Percentiles rank a stretch among this genome's conserved stretches.
Conservation (phyloP, 30 jellyfish, hydroid and myxozoan species). For the Rhopilema esculentum region DNA sequence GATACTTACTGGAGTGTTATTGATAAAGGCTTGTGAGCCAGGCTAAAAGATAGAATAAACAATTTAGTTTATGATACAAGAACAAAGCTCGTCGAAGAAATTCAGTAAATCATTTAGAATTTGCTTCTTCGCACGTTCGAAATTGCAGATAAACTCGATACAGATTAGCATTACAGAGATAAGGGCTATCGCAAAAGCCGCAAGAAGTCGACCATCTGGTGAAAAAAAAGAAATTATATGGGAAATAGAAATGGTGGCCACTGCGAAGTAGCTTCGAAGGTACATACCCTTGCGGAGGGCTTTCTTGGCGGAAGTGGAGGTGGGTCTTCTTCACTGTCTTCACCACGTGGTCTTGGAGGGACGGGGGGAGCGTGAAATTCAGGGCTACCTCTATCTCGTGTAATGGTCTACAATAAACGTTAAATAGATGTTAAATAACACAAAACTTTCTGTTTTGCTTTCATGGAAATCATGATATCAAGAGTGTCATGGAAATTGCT, state of each 20-base stretch:
- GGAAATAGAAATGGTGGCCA: neutral
- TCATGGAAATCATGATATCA: too few species aligned
- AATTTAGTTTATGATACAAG: neutral
- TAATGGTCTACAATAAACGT: conserved; percentile 19
- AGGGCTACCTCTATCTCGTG: conserved; percentile 52
- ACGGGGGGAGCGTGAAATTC: conserved; percentile 85
- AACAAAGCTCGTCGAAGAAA: neutral
- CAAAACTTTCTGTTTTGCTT: too few species aligned
- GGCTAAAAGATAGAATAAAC: conserved; percentile 33
- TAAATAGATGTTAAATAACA: too few species aligned
- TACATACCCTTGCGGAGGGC: conserved; percentile 75
- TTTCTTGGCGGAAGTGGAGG: conserved; percentile 87
- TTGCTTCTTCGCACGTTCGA: too few species aligned
- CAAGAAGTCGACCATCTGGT: too few species aligned
- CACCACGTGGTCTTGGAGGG: conserved; percentile 86
- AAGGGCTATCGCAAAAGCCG: too few species aligned
- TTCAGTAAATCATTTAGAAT: too few species aligned
- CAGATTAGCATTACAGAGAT: too few species aligned
- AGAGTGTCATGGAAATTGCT: too few species aligned
- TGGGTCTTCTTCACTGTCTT: conserved; percentile 66
- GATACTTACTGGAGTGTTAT: conserved; percentile 54
- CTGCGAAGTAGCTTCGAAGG: too few species aligned
- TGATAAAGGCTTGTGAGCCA: conserved; percentile 50
- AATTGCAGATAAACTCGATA: too few species aligned
- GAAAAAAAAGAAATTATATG: neutral